Evolutionary conservation across 1,140 invertebrate species (phyloP), one percentile per base, ranked within the genome.

Genomic region (Scaptomyza montana): DNA sequence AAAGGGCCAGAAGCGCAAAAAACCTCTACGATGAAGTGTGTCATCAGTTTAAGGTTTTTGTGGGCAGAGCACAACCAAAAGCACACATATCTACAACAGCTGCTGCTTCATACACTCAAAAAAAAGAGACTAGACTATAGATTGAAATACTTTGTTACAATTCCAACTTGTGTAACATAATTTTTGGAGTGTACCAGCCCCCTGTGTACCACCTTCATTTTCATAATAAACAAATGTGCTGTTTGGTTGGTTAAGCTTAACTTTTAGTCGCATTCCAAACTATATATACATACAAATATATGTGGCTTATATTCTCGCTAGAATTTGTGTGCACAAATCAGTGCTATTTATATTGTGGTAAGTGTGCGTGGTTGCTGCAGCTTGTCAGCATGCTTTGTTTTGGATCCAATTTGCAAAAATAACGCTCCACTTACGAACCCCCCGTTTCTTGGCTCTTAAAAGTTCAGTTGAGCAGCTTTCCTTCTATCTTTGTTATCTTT

Each of bases 1-100:
- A 64, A 66, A 84, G 66, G 45, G 74, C 80, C 77, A 39, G 68
- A 80, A 77, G 77, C 80, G 25, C 33, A 36, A 8, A 36, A 36
- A 86, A 82, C 74, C 81, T 79, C 68, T 73, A 89, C 77, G 84
- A 36, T 87, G 84, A 87, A 87, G 84, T 87, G 84, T 87, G 84
- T 89, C 84, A 87, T 89, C 84, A 89, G 84, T 87, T 87, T 87
- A 87, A 89, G 85, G 84, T 84, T 87, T 87, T 87, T 87, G 84
- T 89, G 84, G 84, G 59, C 84, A 84, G 61, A 57, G 50, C 64
- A 49, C 47, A 53, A 4, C 21, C 21, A 45, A 16, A 16, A 16
- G 16, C 16, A 16, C 16, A 16, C 16, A 16, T 16, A 16, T 7
- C 43, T 19, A 41, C 13, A 25, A 9, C 33, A 21, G 41, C 6